Percentiles rank a stretch among this genome's conserved stretches.
These are phyloP conservation scores for Caloenas nicobarica DNA, from an alignment of 2,113 vertebrate species.

Conservation along the genomic window DNA sequence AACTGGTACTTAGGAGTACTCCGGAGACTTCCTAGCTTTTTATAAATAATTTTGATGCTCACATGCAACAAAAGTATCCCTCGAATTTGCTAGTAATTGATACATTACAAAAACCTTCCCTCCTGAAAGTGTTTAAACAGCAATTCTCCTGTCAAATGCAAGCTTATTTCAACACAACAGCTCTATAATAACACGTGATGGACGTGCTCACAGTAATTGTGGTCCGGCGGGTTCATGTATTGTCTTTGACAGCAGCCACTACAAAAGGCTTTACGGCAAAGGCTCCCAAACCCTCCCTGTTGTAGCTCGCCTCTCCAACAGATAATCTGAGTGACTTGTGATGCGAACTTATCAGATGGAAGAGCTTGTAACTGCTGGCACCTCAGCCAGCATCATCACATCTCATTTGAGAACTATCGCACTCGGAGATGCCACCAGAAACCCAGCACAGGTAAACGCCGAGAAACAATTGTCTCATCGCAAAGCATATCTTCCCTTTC, in stretches of 20 bases:
- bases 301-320: neutral
- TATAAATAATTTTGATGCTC: neutral
- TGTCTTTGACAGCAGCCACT: constrained; percentile 27
- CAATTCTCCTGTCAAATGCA: neutral
- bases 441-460: neutral
- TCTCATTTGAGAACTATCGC: neutral
- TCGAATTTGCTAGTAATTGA: neutral
- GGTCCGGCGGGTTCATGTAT: neutral
- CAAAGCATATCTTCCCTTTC: neutral
- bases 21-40: neutral
- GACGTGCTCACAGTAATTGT: neutral
- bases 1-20: neutral
- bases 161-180: neutral
- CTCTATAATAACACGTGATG: neutral
- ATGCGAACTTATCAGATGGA: neutral
- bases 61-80: neutral
- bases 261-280: constrained; percentile 27
- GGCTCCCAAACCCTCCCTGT: neutral
- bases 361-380: neutral
- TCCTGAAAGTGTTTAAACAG: constrained; percentile 1
- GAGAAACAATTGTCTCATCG: fast-evolving
- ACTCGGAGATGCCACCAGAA: neutral
- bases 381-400: neutral
- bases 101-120: neutral
- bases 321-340: neutral